phyloP scores from a whole-genome alignment of 1,140 invertebrate genomes.

The Pentalonia nigronervosa region DNA sequence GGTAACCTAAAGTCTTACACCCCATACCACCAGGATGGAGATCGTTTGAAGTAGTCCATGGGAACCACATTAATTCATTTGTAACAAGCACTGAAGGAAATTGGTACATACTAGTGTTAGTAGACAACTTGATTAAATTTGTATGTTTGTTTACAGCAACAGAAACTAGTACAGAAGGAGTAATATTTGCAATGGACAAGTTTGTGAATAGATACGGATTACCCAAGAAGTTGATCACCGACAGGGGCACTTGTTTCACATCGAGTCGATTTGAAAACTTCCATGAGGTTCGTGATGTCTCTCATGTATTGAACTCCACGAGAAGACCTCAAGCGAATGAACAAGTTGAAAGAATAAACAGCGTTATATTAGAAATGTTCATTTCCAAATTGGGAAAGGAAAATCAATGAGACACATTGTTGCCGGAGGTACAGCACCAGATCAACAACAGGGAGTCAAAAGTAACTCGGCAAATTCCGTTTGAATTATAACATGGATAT shows the following conservation, averaged over 20 bases:
- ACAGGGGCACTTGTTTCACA: not conserved
- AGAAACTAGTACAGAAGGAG: not conserved
- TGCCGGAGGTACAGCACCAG: too few relatives aligned
- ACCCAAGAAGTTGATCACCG: not conserved
- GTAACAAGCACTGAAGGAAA: not conserved
- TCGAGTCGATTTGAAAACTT: not conserved
- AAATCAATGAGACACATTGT: not conserved
- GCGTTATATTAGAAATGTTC: not conserved
- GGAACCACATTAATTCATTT: not conserved
- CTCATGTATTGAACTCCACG: not conserved
- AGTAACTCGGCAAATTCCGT: too few relatives aligned
- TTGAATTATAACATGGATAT: too few relatives aligned
- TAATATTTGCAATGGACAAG: not conserved
- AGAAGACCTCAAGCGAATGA: not conserved
- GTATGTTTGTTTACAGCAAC: not conserved
- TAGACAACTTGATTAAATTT: not conserved
- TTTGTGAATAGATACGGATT: not conserved
- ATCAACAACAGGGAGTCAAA: too few relatives aligned
- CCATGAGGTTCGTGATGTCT: not conserved
- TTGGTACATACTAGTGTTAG: not conserved
- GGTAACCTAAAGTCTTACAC: not conserved
- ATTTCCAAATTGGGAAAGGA: not conserved
- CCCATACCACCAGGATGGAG: constrained; percentile 27
- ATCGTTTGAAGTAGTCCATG: not conserved
- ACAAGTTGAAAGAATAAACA: not conserved